Conservation (phyloP, 2,888 invertebrate species). For the Pseudococcus viburni region DNA sequence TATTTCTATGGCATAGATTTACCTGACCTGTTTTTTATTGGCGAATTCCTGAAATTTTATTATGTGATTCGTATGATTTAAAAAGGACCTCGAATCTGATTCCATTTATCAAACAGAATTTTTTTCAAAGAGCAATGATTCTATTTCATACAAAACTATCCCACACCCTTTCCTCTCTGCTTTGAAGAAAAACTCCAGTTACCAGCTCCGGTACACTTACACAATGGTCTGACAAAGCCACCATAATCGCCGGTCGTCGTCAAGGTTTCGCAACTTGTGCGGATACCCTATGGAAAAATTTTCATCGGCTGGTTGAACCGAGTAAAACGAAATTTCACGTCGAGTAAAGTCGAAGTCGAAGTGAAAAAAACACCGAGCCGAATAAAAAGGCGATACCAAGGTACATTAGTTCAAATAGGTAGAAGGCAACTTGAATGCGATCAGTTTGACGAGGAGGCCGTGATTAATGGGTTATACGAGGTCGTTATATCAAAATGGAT, state of each 20-base stretch:
- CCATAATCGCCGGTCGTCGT: not conserved
- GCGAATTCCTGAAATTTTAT: too few species aligned
- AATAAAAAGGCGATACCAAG: conserved; percentile 54
- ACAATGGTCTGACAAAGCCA: not conserved
- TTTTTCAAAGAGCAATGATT: not conserved
- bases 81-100: too few species aligned
- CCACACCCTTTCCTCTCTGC: not conserved
- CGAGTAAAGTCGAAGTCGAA: conserved; percentile 3
- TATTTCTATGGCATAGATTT: too few species aligned
- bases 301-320: conserved; percentile 44
- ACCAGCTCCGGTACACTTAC: not conserved
- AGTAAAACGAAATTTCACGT: conserved; percentile 54
- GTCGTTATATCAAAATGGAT: conserved; percentile 58
- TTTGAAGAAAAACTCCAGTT: not conserved
- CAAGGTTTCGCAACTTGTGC: conserved; percentile 34
- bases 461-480: conserved; percentile 58
- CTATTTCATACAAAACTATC: not conserved
- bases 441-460: conserved; percentile 56
- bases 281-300: not conserved
- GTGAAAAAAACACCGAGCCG: conserved; percentile 21
- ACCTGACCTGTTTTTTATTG: too few species aligned
- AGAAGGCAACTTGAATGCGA: conserved; percentile 41
- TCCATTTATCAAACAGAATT: not conserved
- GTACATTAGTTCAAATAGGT: conserved; percentile 47
- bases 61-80: too few species aligned